A percentile compares a stretch with the other conserved stretches of the same genome.
These are phyloP conservation scores for Pipa parva DNA, from an alignment of 2,113 vertebrate genomes.

Conservation along the genomic window DNA sequence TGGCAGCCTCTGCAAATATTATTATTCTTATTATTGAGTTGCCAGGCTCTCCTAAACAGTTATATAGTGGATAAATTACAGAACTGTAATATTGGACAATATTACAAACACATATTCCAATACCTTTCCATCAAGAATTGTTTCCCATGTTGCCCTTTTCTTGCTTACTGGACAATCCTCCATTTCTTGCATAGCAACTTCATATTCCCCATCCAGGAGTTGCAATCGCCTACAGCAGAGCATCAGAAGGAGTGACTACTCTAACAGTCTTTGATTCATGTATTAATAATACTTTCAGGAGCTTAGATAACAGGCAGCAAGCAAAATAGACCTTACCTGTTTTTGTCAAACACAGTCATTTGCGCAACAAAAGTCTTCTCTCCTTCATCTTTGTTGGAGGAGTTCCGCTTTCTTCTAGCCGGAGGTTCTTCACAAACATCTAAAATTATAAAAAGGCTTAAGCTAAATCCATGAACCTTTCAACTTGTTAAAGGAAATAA, in stretches of 20 bases:
- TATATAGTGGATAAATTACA: too few relatives aligned
- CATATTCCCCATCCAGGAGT: conserved; percentile 94
- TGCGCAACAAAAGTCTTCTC: conserved; percentile 90
- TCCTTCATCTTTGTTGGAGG: conserved; percentile 83
- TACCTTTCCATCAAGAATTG: conserved; percentile 96
- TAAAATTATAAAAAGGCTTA: conserved; percentile 56
- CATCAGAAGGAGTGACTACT: too few relatives aligned
- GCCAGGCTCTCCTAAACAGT: too few relatives aligned
- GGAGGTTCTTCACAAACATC: conserved; percentile 88
- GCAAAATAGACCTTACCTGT: conserved; percentile 69
- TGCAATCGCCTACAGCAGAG: conserved; percentile 79
- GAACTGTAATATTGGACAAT: too few relatives aligned
- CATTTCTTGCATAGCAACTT: conserved; percentile 98
- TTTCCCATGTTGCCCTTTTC: conserved; percentile 98
- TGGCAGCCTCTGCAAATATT: conserved; percentile 78
- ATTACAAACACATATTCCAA: too few relatives aligned
- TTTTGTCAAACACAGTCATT: conserved; percentile 98
- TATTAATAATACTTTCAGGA: too few relatives aligned
- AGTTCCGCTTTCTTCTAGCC: conserved; percentile 83
- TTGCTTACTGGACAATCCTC: conserved; percentile 95
- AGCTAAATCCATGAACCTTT: conserved; percentile 35
- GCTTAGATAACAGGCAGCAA: too few relatives aligned
- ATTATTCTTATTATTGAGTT: too few relatives aligned
- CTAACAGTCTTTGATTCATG: too few relatives aligned
- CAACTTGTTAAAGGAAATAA: conserved; percentile 24